A percentile compares a stretch with the other conserved stretches of the same genome.
phyloP scores from a whole-genome alignment of 2,888 invertebrate species.

The Timandra comae region DNA sequence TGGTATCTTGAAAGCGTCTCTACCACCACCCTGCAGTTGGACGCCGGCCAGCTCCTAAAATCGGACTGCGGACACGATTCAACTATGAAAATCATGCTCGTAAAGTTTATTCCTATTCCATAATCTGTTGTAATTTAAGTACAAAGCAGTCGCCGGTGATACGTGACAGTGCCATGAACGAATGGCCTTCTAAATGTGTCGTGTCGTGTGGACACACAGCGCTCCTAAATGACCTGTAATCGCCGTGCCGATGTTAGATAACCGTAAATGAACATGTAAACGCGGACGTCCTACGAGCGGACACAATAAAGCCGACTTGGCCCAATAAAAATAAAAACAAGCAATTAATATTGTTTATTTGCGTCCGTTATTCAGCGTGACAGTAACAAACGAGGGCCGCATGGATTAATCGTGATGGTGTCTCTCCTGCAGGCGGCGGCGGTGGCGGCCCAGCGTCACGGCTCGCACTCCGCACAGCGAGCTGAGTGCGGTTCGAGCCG shows the following conservation, averaged over 20 bases:
- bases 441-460: slow-evolving; percentile 16
- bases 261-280: slow-evolving; percentile 71
- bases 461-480: slow-evolving; percentile 6
- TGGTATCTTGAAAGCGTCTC: slow-evolving; percentile 40
- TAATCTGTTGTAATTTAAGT: slow-evolving; percentile 46
- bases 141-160: slow-evolving; percentile 28
- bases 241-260: slow-evolving; percentile 62
- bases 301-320: slow-evolving; percentile 55
- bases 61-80: slow-evolving; percentile 51
- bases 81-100: slow-evolving; percentile 35
- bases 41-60: slow-evolving; percentile 60
- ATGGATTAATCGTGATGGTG: slow-evolving; percentile 42
- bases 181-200: slow-evolving; percentile 47
- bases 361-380: slow-evolving; percentile 64
- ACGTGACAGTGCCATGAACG: slow-evolving; percentile 41
- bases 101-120: slow-evolving; percentile 39
- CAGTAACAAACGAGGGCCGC: slow-evolving; percentile 58
- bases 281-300: slow-evolving; percentile 62
- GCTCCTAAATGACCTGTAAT: slow-evolving; percentile 61
- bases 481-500: slow-evolving; percentile 13
- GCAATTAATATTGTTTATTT: slow-evolving; percentile 72
- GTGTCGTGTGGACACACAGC: slow-evolving; percentile 39
- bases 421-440: slow-evolving; percentile 21
- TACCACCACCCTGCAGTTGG: slow-evolving; percentile 50
- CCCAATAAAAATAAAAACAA: slow-evolving; percentile 66